Percentiles rank a stretch among this genome's conserved stretches.
These are phyloP conservation scores for Aradophagus sp. DNA, from an alignment of 1,140 invertebrate genomes.

Conservation along the genomic window DNA sequence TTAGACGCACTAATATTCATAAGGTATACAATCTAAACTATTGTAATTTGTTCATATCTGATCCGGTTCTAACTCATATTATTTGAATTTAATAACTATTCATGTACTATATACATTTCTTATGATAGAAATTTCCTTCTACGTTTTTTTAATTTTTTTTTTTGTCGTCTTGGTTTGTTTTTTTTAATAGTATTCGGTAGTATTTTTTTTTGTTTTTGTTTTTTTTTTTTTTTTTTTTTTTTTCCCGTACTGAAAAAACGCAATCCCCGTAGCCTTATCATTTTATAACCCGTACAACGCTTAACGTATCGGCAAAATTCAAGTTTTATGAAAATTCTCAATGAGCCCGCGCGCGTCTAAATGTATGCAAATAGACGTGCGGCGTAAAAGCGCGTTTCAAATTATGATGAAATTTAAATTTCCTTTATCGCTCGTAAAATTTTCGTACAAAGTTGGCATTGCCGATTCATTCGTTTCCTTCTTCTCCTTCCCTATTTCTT, in stretches of 20 bases:
- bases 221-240: slow-evolving; percentile 3
- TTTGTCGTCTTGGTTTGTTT: no score
- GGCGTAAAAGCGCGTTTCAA: slow-evolving; percentile 24
- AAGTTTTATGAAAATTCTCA: slow-evolving; percentile 29
- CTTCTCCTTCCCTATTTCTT: no score
- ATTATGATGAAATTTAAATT: slow-evolving; percentile 40
- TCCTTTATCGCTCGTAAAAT: slow-evolving; percentile 33
- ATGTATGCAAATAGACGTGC: slow-evolving; percentile 19
- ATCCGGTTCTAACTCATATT: no score
- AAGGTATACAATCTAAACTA: no score
- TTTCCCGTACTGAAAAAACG: slow-evolving; percentile 22
- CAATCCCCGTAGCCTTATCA: slow-evolving; percentile 2
- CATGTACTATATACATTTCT: no score
- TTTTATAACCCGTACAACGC: slow-evolving; percentile 7
- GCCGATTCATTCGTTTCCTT: slow-evolving; percentile 5
- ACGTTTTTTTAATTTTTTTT: no score
- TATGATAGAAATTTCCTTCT: no score
- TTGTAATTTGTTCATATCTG: no score
- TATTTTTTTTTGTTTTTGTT: slow-evolving; percentile 20
- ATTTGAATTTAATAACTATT: no score
- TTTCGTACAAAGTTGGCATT: slow-evolving; percentile 32
- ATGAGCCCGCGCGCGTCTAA: slow-evolving; percentile 8
- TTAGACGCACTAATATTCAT: no score
- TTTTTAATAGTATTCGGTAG: no score
- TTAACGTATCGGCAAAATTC: slow-evolving; percentile 12